A percentile compares a stretch with the other conserved stretches of the same genome.
phyloP scores from a whole-genome alignment of 2,888 invertebrate genomes.

The Steinernema scapterisci region DNA sequence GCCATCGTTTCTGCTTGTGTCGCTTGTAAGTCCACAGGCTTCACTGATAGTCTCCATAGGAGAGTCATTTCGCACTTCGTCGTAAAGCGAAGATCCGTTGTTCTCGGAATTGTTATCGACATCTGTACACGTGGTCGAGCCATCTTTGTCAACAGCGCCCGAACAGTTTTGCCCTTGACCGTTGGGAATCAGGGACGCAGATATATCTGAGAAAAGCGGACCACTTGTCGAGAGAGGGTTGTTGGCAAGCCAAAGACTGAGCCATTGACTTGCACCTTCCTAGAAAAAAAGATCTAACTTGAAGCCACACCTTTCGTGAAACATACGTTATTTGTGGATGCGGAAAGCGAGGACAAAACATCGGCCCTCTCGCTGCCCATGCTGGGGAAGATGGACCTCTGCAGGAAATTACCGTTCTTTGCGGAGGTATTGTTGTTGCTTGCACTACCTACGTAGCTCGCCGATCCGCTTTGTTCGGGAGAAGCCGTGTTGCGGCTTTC shows the following conservation, averaged over 20 bases:
- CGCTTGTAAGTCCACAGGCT: background rate
- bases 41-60: constrained; percentile 28
- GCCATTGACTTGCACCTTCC: constrained; percentile 42
- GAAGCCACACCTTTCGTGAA: background rate
- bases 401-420: constrained; percentile 16
- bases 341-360: constrained; percentile 8
- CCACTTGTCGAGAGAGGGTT: constrained; percentile 40
- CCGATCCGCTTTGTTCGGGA: background rate
- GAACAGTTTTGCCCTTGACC: constrained; percentile 4
- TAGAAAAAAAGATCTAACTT: background rate
- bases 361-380: constrained; percentile 8
- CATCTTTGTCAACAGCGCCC: background rate
- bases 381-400: constrained; percentile 16
- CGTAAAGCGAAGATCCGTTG: constrained; percentile 26
- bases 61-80: constrained; percentile 25
- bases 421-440: background rate
- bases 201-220: background rate
- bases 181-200: background rate
- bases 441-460: background rate
- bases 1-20: background rate
- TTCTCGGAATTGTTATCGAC: constrained; percentile 13
- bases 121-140: constrained; percentile 6
- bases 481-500: constrained; percentile 21
- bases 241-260: constrained; percentile 55
- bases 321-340: constrained; percentile 5